A percentile compares a stretch with the other conserved stretches of the same genome.
Conservation (phyloP, 2,797 vertebrate genomes). For the Botia kubotai region DNA sequence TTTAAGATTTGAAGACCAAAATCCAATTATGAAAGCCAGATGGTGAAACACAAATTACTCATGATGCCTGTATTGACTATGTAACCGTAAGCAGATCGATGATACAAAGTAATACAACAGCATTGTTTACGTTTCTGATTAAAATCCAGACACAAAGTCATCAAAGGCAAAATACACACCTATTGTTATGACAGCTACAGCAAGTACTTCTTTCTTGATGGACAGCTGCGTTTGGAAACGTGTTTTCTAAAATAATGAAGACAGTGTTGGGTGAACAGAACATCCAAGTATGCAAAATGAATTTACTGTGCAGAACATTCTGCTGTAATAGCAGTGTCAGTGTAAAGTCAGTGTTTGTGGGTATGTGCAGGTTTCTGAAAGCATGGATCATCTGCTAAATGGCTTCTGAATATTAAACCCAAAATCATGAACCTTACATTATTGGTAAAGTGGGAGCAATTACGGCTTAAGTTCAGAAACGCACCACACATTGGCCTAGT, state of each 20-base stretch:
- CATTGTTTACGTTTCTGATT: not conserved
- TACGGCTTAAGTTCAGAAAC: slow-evolving; percentile 32
- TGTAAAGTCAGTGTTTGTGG: not conserved
- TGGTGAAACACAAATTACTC: slow-evolving; percentile 33
- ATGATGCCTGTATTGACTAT: slow-evolving; percentile 15
- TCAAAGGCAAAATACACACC: not conserved
- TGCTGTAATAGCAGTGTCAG: not conserved
- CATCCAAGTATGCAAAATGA: not conserved
- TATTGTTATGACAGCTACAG: not conserved
- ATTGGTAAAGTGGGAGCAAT: slow-evolving; percentile 52
- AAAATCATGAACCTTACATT: slow-evolving; percentile 44
- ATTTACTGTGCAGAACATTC: not conserved
- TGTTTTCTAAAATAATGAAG: not conserved
- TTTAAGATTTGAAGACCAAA: slow-evolving; percentile 9
- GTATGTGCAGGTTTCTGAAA: slow-evolving; percentile 2
- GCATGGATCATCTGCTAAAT: slow-evolving; percentile 6
- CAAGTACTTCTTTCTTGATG: not conserved
- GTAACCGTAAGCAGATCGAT: slow-evolving; percentile 21
- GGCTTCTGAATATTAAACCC: slow-evolving; percentile 31
- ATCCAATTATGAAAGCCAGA: slow-evolving; percentile 33
- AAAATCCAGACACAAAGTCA: slow-evolving; percentile 16
- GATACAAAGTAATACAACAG: not conserved
- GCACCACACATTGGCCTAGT: slow-evolving; percentile 30
- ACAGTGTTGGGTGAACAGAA: not conserved
- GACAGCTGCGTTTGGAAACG: not conserved